Base-by-base conservation (phyloP, 2,888 invertebrate species). In the Euzophera pinguis region DNA sequence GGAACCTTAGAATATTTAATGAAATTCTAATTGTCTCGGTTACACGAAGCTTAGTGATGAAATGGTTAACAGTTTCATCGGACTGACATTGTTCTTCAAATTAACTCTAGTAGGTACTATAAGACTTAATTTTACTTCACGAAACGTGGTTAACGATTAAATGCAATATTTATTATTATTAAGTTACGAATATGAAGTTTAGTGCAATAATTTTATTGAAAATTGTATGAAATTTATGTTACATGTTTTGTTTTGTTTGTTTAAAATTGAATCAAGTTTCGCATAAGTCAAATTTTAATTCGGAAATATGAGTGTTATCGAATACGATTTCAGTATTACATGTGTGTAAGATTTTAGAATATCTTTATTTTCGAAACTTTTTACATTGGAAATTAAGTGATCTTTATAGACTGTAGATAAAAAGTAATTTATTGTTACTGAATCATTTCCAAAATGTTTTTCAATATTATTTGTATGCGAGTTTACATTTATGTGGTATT, bases 191-290 rank as follows among this genome's bases (percentile, higher is more conserved):
- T 81, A 78, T 80, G 72, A 84, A 78, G 78, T 85, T 82, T 83
- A 88, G 89, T 89, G 89, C 89, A 90, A 89, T 89, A 88, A 86
- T 84, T 83, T 85, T 84, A 87, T 85, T 84, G 78, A 84, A 84
- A 86, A 82, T 80, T 81, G 81, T 83, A 84, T 84, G 79, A 81
- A 87, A 85, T 81, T 81, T 84, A 83, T 81, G 83, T 84, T 84
- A 78, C 69, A 75, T 78, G 78, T 85, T 84, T 83, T 84, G 79
- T 85, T 85, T 83, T 83, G 79, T 83, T 83, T 75, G 71, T 78
- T 77, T 73, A 75, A 71, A 75, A 71, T 73, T 75, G 72, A 73
- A 72, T 78, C 69, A 75, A 65, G 65, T 70, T 67, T 69, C 73
- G 65, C 69, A 67, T 63, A 64, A 67, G 66, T 69, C 72, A 70